These are phyloP conservation scores for Harpegnathos saltator DNA, from an alignment of 1,140 invertebrate genomes.

Conservation along the genomic window DNA sequence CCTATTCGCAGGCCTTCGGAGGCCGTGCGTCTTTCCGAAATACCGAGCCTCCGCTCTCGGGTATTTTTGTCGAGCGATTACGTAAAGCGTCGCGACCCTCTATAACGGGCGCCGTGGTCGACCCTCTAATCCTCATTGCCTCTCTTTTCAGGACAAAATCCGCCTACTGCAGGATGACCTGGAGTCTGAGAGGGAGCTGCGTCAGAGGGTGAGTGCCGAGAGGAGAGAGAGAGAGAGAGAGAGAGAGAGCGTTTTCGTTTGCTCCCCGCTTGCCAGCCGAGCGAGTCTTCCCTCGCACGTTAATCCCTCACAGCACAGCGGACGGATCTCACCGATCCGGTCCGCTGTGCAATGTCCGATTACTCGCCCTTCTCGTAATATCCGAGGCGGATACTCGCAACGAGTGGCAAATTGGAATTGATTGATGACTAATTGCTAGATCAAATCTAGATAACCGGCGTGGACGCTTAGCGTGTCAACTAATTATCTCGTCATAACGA, in stretches of 20 bases:
- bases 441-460: neutral
- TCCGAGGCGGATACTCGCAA: too few species aligned
- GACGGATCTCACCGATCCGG: too few species aligned
- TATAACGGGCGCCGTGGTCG: constrained; percentile 53
- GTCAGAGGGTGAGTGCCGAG: constrained; percentile 95
- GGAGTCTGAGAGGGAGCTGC: constrained; percentile 98
- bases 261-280: neutral
- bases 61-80: constrained; percentile 76
- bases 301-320: too few species aligned
- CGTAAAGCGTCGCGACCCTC: constrained; percentile 70
- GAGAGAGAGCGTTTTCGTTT: constrained; percentile 9
- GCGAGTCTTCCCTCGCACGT: too few species aligned
- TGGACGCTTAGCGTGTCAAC: neutral
- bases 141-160: constrained; percentile 96
- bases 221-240: neutral
- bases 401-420: too few species aligned
- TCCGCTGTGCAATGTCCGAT: too few species aligned
- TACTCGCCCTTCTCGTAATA: too few species aligned
- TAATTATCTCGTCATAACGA: constrained; percentile 5
- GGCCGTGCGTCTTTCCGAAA: constrained; percentile 69
- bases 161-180: constrained; percentile 98
- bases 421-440: neutral
- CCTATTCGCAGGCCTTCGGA: constrained; percentile 52
- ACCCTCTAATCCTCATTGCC: constrained; percentile 68
- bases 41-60: constrained; percentile 65